These are phyloP conservation scores for Drosophila monieri DNA, from an alignment of 2,888 invertebrate species.

Conservation along the genomic window DNA sequence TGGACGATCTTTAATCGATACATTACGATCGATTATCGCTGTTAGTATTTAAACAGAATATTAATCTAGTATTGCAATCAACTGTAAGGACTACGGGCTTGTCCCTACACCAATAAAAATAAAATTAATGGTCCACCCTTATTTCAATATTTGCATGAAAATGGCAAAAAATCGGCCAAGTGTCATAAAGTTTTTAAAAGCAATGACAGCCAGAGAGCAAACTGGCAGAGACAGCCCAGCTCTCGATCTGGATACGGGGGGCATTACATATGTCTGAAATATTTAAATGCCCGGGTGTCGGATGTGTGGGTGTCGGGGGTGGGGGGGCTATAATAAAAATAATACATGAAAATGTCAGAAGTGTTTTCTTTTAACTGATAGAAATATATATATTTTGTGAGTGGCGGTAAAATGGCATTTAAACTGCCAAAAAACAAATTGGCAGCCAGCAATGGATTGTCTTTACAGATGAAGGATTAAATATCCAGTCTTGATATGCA, in stretches of 20 bases:
- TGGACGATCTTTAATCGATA: too few species aligned
- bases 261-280: constrained; percentile 37
- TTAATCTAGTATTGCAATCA: too few species aligned
- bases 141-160: constrained; percentile 59
- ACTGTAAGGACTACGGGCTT: too few species aligned
- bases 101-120: too few species aligned
- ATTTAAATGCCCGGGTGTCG: constrained; percentile 26
- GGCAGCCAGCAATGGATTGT: constrained; percentile 13
- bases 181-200: constrained; percentile 66
- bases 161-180: constrained; percentile 52
- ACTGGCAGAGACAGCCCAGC: constrained; percentile 2
- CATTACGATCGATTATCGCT: too few species aligned
- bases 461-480: constrained; percentile 2
- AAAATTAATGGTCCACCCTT: constrained; percentile 4
- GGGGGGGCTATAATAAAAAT: constrained; percentile 20
- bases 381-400: constrained; percentile 21
- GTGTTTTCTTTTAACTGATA: constrained; percentile 43
- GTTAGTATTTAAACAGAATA: too few species aligned
- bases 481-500: neutral
- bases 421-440: constrained; percentile 26
- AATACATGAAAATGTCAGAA: constrained; percentile 50
- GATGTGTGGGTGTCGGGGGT: constrained; percentile 4
- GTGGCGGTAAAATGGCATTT: constrained; percentile 26
- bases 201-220: constrained; percentile 39
- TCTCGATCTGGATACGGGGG: constrained; percentile 29